Evolutionary conservation across 2,888 invertebrate species (phyloP).

Genomic region (Phlogophora meticulosa): DNA sequence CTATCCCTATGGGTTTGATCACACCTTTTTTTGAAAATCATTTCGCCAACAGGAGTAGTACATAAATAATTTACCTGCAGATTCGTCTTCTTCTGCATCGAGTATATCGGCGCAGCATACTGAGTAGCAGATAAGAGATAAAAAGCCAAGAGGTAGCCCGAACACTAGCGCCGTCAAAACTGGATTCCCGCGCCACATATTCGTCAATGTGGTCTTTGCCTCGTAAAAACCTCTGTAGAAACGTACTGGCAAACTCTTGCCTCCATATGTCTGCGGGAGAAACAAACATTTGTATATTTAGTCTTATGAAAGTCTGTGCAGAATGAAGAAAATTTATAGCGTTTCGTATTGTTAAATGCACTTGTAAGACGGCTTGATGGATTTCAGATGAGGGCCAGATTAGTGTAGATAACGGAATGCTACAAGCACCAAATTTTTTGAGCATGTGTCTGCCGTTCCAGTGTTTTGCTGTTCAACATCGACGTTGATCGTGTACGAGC

Average conservation of each 20-base stretch:
- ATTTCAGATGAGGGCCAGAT: too few species aligned
- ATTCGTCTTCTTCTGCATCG: conserved; percentile 96
- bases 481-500: too few species aligned
- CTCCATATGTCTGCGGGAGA: conserved; percentile 94
- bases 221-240: conserved; percentile 96
- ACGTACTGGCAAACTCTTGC: conserved; percentile 94
- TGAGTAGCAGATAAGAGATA: conserved; percentile 98
- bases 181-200: conserved; percentile 98
- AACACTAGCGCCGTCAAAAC: conserved; percentile 98
- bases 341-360: too few species aligned
- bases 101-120: conserved; percentile 99
- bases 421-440: too few species aligned
- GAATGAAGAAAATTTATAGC: not conserved
- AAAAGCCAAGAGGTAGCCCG: conserved; percentile 97
- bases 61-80: conserved; percentile 72
- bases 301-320: not conserved
- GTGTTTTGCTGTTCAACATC: too few species aligned
- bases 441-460: too few species aligned
- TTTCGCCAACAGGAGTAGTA: not conserved
- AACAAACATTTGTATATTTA: not conserved
- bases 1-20: too few species aligned
- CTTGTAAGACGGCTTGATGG: too few species aligned
- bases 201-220: conserved; percentile 94
- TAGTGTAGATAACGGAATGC: too few species aligned
- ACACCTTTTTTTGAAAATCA: too few species aligned